Percentiles rank a stretch among this genome's conserved stretches.
Evolutionary conservation across 2,888 invertebrate species (phyloP).

Genomic region (Cryptosula pallasiana): DNA sequence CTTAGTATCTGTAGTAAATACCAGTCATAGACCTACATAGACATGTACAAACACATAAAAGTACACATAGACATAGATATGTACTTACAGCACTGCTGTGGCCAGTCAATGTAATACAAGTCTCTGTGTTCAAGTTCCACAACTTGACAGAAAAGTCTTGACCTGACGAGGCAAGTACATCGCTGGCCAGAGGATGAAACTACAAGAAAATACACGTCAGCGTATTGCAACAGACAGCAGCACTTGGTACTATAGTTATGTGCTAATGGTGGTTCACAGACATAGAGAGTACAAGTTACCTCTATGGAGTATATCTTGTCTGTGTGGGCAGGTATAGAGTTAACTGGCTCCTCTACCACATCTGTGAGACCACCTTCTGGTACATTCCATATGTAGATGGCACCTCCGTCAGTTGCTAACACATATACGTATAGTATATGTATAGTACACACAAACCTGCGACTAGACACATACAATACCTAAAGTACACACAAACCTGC

Average conservation of each 20-base stretch:
- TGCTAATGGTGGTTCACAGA: too few relatives aligned
- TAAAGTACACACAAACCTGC: too few relatives aligned
- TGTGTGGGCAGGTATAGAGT: conserved; percentile 63
- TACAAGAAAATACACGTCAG: too few relatives aligned
- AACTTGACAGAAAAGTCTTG: conserved; percentile 83
- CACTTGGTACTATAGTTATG: too few relatives aligned
- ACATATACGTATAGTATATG: too few relatives aligned
- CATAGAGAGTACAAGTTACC: not conserved
- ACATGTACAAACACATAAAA: not conserved
- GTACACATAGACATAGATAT: not conserved
- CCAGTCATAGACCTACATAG: too few relatives aligned
- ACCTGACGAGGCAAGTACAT: conserved; percentile 80
- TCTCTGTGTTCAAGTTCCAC: conserved; percentile 65
- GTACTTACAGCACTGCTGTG: conserved; percentile 69
- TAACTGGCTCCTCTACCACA: conserved; percentile 38
- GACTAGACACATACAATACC: too few relatives aligned
- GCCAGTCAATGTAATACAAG: conserved; percentile 65
- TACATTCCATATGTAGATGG: conserved; percentile 73
- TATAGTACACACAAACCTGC: too few relatives aligned
- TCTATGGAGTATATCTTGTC: conserved; percentile 88
- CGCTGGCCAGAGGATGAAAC: conserved; percentile 81
- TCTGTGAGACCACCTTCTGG: conserved; percentile 65
- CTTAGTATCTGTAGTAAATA: conserved; percentile 69
- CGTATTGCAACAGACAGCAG: too few relatives aligned
- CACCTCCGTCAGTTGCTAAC: conserved; percentile 79